Percentiles rank a stretch among this genome's conserved stretches.
These are phyloP conservation scores for Trachelus troglodyta DNA, from an alignment of 2,888 invertebrate genomes.

Conservation along the genomic window DNA sequence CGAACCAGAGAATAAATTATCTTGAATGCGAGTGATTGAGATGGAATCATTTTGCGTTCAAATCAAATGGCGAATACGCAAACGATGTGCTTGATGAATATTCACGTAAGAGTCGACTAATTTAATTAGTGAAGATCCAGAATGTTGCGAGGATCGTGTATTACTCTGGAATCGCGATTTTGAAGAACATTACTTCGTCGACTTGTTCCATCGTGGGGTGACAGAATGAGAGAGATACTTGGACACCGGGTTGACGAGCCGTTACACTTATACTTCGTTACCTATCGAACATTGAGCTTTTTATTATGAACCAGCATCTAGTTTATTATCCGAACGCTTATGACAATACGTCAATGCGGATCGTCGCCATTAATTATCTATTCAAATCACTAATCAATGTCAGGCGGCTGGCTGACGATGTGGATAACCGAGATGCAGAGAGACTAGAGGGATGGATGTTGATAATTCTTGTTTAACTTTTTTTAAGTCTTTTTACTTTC, in stretches of 20 bases:
- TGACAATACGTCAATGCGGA: conserved; percentile 52
- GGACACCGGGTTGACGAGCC: too few relatives aligned
- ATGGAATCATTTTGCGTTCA: too few relatives aligned
- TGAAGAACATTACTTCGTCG: neutral
- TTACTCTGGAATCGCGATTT: neutral
- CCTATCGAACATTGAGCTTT: conserved; percentile 45
- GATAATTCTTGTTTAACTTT: too few relatives aligned
- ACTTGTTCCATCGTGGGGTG: neutral
- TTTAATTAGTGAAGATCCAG: neutral
- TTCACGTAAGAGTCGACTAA: neutral
- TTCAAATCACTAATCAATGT: conserved; percentile 53
- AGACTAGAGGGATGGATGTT: too few relatives aligned
- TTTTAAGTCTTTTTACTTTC: too few relatives aligned
- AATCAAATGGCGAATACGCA: too few relatives aligned
- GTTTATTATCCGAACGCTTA: conserved; percentile 42
- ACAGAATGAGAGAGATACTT: too few relatives aligned
- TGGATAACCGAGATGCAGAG: too few relatives aligned
- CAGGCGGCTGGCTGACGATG: neutral
- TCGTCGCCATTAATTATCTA: conserved; percentile 55
- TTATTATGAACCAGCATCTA: conserved; percentile 36
- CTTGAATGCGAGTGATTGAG: too few relatives aligned
- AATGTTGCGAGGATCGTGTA: neutral
- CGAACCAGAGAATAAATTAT: too few relatives aligned
- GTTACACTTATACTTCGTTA: conserved; percentile 14
- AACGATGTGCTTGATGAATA: neutral